Base-by-base conservation (phyloP, 1,140 invertebrate species). In the Doryteuthis pealeii region DNA sequence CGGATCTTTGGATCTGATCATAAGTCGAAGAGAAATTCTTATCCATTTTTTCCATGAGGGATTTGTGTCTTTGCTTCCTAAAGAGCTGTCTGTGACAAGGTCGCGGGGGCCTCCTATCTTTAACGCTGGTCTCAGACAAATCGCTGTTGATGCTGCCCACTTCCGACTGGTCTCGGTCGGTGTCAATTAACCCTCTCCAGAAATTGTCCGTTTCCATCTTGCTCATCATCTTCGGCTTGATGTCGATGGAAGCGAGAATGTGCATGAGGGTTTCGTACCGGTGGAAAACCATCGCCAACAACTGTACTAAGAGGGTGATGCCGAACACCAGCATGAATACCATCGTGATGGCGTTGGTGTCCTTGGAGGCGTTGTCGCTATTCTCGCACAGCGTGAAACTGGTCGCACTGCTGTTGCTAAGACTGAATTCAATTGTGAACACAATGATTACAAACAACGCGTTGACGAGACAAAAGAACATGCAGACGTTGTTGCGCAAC, bases 401-500 rank as follows among this genome's bases (percentile, higher is more conserved):
- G 12, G 30, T 31, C 6, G 26, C 10, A 6, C 18, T 32, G 30
- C 30, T 32, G 1, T 18, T 32, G 3, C 8, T 6, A 12, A 32
- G 15, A 31, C 18, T 68, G 31, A 43, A 71, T 77, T 80, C 75
- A 1, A 80, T 68, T 35, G 72, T 70, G 62, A 76, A 86, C 15
- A 86, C 81, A 10, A 87, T 79, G 22, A 86, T 81, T 40, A 87
- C 79, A 75, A 85, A 87, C 5, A 87, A 75, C 12, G 77, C 80
- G 69, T 87, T 87, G 28, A 87, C 81, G 18, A 87, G 75, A 31
- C 85, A 81, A 72, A 87, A 87, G 22, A 81, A 80, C 45, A 87
- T 76, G 71, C 83, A 87, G 0, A 94, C 94, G 86, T 94, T 93
- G 89, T 98, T 95, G 86, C 96, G 91, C 80, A 98, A 91, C 66